Conservation (phyloP, 2,113 vertebrate genomes). For the Motacilla alba region DNA sequence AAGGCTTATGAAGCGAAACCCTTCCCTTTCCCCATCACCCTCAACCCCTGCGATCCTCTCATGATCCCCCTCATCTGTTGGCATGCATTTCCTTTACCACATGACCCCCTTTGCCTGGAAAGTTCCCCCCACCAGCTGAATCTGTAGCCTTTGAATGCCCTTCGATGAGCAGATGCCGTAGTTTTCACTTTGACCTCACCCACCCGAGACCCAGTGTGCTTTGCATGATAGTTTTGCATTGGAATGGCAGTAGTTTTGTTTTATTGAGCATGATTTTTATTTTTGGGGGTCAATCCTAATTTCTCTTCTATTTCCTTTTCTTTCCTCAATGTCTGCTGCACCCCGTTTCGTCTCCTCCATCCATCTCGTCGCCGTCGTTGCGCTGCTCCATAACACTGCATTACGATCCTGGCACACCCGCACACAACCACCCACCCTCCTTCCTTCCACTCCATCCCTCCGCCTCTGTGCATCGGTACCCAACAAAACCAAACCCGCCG, state of each 20-base stretch:
- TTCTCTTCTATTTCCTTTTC: constrained; percentile 86
- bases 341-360: constrained; percentile 79
- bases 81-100: constrained; percentile 73
- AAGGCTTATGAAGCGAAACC: background rate
- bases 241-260: constrained; percentile 81
- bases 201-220: constrained; percentile 67
- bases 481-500: constrained; percentile 33
- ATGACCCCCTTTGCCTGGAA: constrained; percentile 50
- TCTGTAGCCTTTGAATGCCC: constrained; percentile 52
- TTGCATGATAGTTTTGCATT: constrained; percentile 82
- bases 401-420: constrained; percentile 80
- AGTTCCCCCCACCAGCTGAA: constrained; percentile 31
- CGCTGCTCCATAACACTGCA: constrained; percentile 84
- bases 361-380: constrained; percentile 83
- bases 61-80: constrained; percentile 58
- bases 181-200: constrained; percentile 39
- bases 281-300: constrained; percentile 83
- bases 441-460: constrained; percentile 76
- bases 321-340: constrained; percentile 76
- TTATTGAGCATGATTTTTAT: constrained; percentile 84
- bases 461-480: constrained; percentile 72
- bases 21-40: background rate
- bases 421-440: constrained; percentile 75
- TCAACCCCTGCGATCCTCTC: constrained; percentile 17
- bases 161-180: constrained; percentile 48